Evolutionary conservation across 2,113 vertebrate species (phyloP).

Genomic region (Laterallus jamaicensis): DNA sequence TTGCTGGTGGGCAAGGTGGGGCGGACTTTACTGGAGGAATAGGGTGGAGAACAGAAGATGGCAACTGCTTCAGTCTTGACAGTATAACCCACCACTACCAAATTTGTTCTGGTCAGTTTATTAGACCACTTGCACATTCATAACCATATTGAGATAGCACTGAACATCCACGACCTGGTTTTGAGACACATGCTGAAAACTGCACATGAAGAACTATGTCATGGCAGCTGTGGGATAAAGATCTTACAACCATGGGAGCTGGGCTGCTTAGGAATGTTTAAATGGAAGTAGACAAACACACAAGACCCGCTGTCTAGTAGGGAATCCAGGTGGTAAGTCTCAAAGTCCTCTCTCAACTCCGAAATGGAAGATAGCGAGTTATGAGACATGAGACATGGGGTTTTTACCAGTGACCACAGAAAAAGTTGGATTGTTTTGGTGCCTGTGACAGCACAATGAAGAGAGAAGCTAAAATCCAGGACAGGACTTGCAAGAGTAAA

Average conservation of each 20-base stretch:
- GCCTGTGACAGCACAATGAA: not conserved
- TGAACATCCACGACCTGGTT: not conserved
- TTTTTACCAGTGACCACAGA: not conserved
- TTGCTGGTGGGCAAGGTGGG: not conserved
- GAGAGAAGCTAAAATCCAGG: not conserved
- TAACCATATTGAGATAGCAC: accelerated
- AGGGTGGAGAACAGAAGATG: not conserved
- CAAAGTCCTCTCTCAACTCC: not conserved
- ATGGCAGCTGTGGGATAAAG: not conserved
- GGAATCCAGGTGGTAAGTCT: not conserved
- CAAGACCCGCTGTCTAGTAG: not conserved
- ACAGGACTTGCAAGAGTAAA: not conserved
- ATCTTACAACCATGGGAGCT: not conserved
- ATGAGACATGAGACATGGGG: not conserved
- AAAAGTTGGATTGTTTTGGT: not conserved
- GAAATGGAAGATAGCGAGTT: not conserved
- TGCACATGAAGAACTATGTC: not conserved
- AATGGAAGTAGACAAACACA: not conserved
- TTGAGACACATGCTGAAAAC: not conserved
- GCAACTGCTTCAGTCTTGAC: not conserved
- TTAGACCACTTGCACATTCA: not conserved
- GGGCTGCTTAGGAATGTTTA: not conserved
- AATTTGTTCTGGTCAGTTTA: accelerated
- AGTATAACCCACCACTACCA: not conserved
- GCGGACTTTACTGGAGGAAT: not conserved